Evolutionary conservation across 2,797 vertebrate genomes (phyloP).

Genomic region (Orestias chungarensis): DNA sequence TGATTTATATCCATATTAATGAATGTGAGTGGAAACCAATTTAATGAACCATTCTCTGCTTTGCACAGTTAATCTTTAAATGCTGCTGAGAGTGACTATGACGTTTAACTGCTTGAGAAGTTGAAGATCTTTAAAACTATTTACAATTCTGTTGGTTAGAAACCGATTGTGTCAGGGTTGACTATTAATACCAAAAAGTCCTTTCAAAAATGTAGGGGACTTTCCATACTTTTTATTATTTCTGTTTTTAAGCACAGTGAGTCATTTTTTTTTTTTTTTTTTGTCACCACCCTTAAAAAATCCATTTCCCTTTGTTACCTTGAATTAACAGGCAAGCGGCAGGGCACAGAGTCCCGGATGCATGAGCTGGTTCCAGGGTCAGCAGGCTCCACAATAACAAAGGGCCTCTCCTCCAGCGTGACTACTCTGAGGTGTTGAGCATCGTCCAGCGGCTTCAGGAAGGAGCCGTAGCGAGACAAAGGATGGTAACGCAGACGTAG

Average conservation of each 20-base stretch:
- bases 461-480: conserved; percentile 90
- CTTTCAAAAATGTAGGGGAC: not conserved
- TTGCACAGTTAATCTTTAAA: too few species aligned
- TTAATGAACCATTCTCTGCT: not conserved
- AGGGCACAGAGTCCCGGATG: conserved; percentile 93
- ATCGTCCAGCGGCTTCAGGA: conserved; percentile 89
- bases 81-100: not conserved
- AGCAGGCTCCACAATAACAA: conserved; percentile 91
- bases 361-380: conserved; percentile 92
- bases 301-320: conserved; percentile 69
- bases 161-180: not conserved
- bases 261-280: not conserved
- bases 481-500: conserved; percentile 86
- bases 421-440: conserved; percentile 91
- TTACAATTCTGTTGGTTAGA: not conserved
- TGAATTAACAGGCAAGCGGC: conserved; percentile 87
- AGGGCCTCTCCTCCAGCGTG: conserved; percentile 92
- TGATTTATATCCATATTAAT: not conserved
- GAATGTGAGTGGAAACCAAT: too few species aligned
- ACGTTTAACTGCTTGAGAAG: not conserved
- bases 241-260: not conserved
- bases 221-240: not conserved
- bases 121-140: not conserved
- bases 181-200: not conserved
- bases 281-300: not conserved